Base-by-base conservation (phyloP, 1,140 invertebrate genomes). In the Diachasmimorpha longicaudata region DNA sequence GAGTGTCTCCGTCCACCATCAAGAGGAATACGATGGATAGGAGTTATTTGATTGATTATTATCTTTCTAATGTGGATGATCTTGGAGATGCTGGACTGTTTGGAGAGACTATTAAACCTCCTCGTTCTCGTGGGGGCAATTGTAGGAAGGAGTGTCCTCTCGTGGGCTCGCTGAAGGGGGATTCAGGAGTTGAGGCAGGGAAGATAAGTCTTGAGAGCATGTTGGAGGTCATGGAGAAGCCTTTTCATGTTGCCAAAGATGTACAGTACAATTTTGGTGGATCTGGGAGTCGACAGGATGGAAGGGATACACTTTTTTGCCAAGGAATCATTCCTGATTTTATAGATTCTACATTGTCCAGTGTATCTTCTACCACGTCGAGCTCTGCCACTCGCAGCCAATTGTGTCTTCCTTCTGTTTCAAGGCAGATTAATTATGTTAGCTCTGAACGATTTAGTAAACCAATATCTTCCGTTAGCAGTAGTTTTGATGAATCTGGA, bases 11-110 rank as follows among this genome's bases (percentile, higher is more conserved):
- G 10, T 74, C 78, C 3, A 70, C 67, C 39, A 80, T 52, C 67
- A 77, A 76, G 11, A 74, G 70, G 63, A 76, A 63, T 78, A 31
- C 67, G 55, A 48, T 52, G 58, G 75, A 69, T 74, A 72, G 74
- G 78, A 80, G 44, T 78, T 77, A 70, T 52, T 39, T 76, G 46
- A 78, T 72, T 58, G 55, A 78, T 72, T 68, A 52, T 70, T 55
- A 67, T 69, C 36, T 69, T 13, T 66, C 52, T 13, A 70, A 73
- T 55, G 70, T 75, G 23, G 74, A 75, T 2, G 48, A 66, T 3
- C 23, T 46, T 23, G 74, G 70, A 4, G 48, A 42, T 55, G 16
- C 39, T n/a, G 11, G 55, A 37, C 21, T 70, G n/a, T 42, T 67
- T 0, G 42, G 58, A 4, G 21, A 58, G 31, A 66, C 21, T 25